Base-by-base conservation (phyloP, 1,140 invertebrate species). In the Ostrea denselamellosa region DNA sequence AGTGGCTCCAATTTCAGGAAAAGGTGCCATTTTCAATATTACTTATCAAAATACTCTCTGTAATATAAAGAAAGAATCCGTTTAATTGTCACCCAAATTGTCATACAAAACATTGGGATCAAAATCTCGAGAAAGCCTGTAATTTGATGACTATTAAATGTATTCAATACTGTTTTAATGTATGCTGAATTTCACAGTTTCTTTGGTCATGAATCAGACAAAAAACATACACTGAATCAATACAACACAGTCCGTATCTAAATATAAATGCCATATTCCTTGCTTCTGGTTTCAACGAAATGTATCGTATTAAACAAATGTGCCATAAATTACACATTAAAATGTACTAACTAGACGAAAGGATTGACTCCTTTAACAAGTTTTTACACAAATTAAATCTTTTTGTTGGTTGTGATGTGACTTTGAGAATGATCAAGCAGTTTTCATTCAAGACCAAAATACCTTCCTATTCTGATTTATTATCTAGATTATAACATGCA, bases 401-500 rank as follows among this genome's bases (percentile, higher is more conserved):
- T 77, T 77, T 77, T 10, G 10, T 77, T 25, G 22, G 12, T 25
- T 77, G 25, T 25, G 68, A 77, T 14, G 68, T 28, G 68, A 77
- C 68, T 34, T 62, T 34, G 68, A 17, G 68, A 77, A 77, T 77
- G 68, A 77, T 77, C 68, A 77, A 77, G 68, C 68, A 77, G 12
- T 28, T 77, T 77, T 77, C 68, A 77, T 77, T 77, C 68, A 77
- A 34, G 25, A 77, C 68, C 68, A 28, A 77, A 77, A 77, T 77
- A 77, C 25, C 22, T 77, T 34, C 68, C 25, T 34, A 14, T 28
- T 28, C 17, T 77, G 25, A 14, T 8, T 77, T 62, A 62, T 19
- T n/a, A 8, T 28, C 28, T 34, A 62, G 25, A 8, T 25, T 14
- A 25, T 28, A 8, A 77, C 25, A 8, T 22, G 10, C 28, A 25